Evolutionary conservation across 2,113 vertebrate genomes (phyloP).

Genomic region (Hiodon alosoides): DNA sequence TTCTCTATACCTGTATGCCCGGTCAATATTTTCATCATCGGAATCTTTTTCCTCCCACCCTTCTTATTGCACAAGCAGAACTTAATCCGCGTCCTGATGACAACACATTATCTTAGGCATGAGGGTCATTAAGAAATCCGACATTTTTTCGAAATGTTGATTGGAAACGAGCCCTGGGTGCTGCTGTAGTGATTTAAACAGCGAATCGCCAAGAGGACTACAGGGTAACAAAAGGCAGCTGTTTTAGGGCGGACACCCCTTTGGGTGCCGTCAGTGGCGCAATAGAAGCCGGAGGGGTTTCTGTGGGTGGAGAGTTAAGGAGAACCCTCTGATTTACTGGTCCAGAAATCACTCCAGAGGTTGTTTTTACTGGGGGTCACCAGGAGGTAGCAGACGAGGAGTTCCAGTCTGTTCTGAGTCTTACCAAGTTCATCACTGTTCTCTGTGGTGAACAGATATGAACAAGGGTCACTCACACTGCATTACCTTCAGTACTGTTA

Average conservation of each 20-base stretch:
- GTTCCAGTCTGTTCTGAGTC: too few relatives aligned
- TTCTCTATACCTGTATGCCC: neutral
- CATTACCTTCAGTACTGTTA: too few relatives aligned
- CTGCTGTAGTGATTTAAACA: neutral
- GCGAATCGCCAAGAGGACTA: neutral
- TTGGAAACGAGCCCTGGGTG: neutral
- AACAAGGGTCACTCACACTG: too few relatives aligned
- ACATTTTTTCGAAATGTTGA: neutral
- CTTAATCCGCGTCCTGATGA: neutral
- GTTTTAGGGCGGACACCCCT: neutral
- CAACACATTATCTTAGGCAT: too few relatives aligned
- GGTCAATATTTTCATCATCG: neutral
- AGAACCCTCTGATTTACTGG: neutral
- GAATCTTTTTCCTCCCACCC: neutral
- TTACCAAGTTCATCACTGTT: too few relatives aligned
- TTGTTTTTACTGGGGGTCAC: neutral
- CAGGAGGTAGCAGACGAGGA: too few relatives aligned
- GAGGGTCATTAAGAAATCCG: neutral
- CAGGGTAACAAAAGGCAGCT: constrained; percentile 12
- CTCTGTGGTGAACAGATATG: too few relatives aligned
- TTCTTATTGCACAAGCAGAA: neutral
- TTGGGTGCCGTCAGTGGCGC: neutral
- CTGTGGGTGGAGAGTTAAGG: neutral
- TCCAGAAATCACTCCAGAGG: neutral
- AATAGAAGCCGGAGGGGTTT: neutral